These are phyloP conservation scores for Erebia palarica DNA, from an alignment of 2,888 invertebrate genomes.

Conservation along the genomic window DNA sequence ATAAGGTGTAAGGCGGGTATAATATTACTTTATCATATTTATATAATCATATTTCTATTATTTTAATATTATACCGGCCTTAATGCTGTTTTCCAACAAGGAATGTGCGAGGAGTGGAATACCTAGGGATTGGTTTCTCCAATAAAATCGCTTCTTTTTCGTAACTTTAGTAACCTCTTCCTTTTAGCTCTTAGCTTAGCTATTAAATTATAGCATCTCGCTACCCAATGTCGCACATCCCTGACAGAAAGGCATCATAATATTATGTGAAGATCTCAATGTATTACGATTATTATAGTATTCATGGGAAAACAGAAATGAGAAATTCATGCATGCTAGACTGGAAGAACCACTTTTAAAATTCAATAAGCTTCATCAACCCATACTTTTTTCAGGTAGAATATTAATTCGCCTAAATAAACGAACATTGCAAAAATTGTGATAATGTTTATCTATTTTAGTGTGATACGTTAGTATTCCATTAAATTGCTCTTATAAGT, in stretches of 20 bases:
- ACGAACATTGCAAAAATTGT: not conserved
- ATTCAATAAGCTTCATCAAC: not conserved
- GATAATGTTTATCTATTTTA: constrained; percentile 1
- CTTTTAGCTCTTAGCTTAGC: not conserved
- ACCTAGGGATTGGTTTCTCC: too few species aligned
- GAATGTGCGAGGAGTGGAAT: too few species aligned
- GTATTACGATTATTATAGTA: not conserved
- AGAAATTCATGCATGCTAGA: not conserved
- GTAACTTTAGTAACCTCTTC: not conserved
- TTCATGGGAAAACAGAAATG: not conserved
- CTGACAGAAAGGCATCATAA: not conserved
- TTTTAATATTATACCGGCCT: too few species aligned
- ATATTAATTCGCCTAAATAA: not conserved
- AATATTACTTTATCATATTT: too few species aligned
- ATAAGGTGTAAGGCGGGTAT: too few species aligned
- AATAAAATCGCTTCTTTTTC: too few species aligned
- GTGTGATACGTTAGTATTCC: too few species aligned
- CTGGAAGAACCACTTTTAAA: not conserved
- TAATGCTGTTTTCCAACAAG: too few species aligned
- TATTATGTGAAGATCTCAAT: not conserved
- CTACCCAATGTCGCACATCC: not conserved
- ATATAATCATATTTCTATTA: too few species aligned
- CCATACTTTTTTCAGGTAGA: not conserved
- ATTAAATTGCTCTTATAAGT: not conserved
- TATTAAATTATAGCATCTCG: not conserved